phyloP scores from a whole-genome alignment of 2,888 invertebrate genomes.

The Alloplasta piceator region DNA sequence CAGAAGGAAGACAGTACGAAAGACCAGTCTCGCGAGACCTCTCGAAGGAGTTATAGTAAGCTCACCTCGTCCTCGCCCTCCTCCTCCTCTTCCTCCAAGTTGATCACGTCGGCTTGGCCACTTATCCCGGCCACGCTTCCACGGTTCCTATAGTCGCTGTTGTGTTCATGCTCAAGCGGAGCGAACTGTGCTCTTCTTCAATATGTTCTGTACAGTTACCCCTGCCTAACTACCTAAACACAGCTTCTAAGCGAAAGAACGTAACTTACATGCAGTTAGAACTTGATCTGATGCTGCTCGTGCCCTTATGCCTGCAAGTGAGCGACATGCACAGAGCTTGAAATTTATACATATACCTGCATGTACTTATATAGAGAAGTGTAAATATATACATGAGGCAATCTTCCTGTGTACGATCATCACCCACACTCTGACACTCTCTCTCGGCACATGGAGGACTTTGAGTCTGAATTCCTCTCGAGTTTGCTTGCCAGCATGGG shows the following conservation, averaged over 20 bases:
- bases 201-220: background rate
- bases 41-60: constrained; percentile 47
- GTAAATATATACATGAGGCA: background rate
- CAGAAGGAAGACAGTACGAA: background rate
- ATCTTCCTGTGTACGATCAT: constrained; percentile 1
- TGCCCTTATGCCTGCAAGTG: too few relatives aligned
- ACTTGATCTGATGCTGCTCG: too few relatives aligned
- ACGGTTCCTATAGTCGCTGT: constrained; percentile 66
- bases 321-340: background rate
- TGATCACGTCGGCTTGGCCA: constrained; percentile 70
- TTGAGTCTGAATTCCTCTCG: constrained; percentile 50
- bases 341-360: background rate
- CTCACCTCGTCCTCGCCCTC: constrained; percentile 27
- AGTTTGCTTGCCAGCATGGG: constrained; percentile 31
- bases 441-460: constrained; percentile 55
- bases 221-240: background rate
- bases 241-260: too few relatives aligned
- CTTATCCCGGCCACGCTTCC: constrained; percentile 67
- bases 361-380: constrained; percentile 31
- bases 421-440: constrained; percentile 41
- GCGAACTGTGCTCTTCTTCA: constrained; percentile 42
- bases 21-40: constrained; percentile 23
- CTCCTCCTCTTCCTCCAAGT: constrained; percentile 36
- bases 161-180: constrained; percentile 52
- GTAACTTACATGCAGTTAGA: too few relatives aligned